Base-by-base conservation (phyloP, 2,113 vertebrate genomes). In the human (Homo sapiens) region DNA sequence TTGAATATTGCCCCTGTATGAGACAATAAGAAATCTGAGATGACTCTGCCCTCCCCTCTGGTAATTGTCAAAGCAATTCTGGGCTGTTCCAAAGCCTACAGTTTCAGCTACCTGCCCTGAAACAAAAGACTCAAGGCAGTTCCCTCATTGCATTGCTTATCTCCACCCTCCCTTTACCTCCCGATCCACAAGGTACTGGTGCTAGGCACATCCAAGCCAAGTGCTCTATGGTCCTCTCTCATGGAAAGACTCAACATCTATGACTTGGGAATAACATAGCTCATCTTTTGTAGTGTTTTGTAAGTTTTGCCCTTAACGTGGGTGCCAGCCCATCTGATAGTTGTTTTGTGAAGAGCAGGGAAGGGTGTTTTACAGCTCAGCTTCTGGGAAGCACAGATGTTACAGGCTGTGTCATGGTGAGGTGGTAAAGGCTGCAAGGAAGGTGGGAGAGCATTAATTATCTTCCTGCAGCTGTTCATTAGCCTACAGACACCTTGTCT, bases 381-480 rank as follows among this genome's bases (percentile, higher is more conserved):
- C 98, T 98, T 96, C 98, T 98, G 97, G 98, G 98, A 97, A 0
- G 43, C 98, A 97, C 98, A 99, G 98, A 98, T 99, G 98, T 98
- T 98, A 85, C 97, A 75, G 97, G 94, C 98, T 98, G 97, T 98
- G 98, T 97, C 97, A 90, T 86, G n/a, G 97, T 84, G 97, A 98
- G 98, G 98, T 98, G 98, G 98, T 98, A 98, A 98, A 99, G 98
- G 97, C 98, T 98, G 96, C 80, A 75, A 96, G 98, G 98, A 98
- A 98, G 96, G 97, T 98, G 98, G 97, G 96, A 96, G 97, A 98
- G 90, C 98, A 98, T 98, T 98, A 98, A 98, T 99, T 98, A 98
- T 97, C 96, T 98, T 95, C 97, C 97, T 0, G 40, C 98, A 98
- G 98, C 98, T 98, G 98, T 98, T 98, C 98, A 97, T 98, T 98